phyloP scores from a whole-genome alignment of 2,888 invertebrate genomes.

The Fissipunctia ypsillon region DNA sequence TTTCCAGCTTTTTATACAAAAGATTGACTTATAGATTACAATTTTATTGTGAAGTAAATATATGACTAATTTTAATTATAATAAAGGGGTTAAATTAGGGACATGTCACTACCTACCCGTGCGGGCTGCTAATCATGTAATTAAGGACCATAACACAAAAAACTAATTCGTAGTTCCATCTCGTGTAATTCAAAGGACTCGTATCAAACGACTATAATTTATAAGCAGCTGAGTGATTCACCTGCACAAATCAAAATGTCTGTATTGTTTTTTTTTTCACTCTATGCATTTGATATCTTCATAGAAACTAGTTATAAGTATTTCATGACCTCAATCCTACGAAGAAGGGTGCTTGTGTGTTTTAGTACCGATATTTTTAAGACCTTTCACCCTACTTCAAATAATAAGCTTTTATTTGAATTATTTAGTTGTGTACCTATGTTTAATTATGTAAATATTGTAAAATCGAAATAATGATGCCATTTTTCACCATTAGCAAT shows the following conservation, averaged over 20 bases:
- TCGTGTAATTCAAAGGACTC: constrained; percentile 42
- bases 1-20: too few species aligned
- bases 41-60: neutral
- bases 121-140: constrained; percentile 34
- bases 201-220: constrained; percentile 58
- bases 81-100: neutral
- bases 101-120: constrained; percentile 4
- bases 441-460: too few species aligned
- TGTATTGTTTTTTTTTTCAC: constrained; percentile 48
- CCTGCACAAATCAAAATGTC: constrained; percentile 67
- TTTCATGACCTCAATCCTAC: constrained; percentile 46
- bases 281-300: constrained; percentile 49
- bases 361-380: constrained; percentile 13
- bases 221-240: constrained; percentile 67
- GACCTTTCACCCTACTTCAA: constrained; percentile 19
- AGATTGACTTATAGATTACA: neutral
- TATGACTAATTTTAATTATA: neutral
- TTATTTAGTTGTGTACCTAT: too few species aligned
- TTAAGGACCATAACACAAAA: constrained; percentile 49
- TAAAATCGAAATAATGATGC: too few species aligned
- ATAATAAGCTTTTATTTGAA: too few species aligned
- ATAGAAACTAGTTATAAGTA: constrained; percentile 59
- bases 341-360: constrained; percentile 25
- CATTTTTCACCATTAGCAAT: neutral
- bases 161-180: constrained; percentile 46